Base-by-base conservation (phyloP, 2,888 invertebrate species). In the Odontocolon sp. region DNA sequence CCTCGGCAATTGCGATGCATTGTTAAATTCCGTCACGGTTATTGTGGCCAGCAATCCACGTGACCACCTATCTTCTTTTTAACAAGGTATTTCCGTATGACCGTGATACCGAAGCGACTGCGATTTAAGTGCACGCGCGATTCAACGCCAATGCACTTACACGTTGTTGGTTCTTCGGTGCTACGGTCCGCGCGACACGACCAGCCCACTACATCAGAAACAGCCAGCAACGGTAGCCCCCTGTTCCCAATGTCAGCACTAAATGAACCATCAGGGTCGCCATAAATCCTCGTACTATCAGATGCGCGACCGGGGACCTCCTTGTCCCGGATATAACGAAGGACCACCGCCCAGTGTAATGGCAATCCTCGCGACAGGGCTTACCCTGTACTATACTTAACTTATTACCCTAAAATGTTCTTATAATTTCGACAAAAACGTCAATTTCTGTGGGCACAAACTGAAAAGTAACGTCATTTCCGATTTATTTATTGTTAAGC, bases 221-320 rank as follows among this genome's bases (percentile, higher is more conserved):
- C 11, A 28, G 16, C 52, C 66, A 67, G 52, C 38, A 38, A 33
- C 61, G 67, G 33, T 63, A 64, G 81, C 70, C 77, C 78, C 83
- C 79, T n/a, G 83, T 84, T 82, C 82, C 81, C 83, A 81, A 76
- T 86, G 87, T 87, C 86, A 86, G 83, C 83, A 85, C 85, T 86
- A 87, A 87, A 87, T 87, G 87, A 86, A 87, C 86, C 86, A 87
- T 87, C 87, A 87, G 86, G 84, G 83, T 80, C 86, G 82, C 85
- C 84, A 87, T 87, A 87, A 87, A 87, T 87, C 85, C 82, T 84
- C 81, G 76, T 83, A 81, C 84, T 87, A 86, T 87, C 86, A 87
- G 87, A 87, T 87, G 83, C 82, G 81, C 83, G 82, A 76, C 80
- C 72, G 81, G 80, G 74, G 81, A 83, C 82, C 83, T 81, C 82